Evolutionary conservation across 1,140 invertebrate genomes (phyloP).

Genomic region (Drosophila mojavensis): DNA sequence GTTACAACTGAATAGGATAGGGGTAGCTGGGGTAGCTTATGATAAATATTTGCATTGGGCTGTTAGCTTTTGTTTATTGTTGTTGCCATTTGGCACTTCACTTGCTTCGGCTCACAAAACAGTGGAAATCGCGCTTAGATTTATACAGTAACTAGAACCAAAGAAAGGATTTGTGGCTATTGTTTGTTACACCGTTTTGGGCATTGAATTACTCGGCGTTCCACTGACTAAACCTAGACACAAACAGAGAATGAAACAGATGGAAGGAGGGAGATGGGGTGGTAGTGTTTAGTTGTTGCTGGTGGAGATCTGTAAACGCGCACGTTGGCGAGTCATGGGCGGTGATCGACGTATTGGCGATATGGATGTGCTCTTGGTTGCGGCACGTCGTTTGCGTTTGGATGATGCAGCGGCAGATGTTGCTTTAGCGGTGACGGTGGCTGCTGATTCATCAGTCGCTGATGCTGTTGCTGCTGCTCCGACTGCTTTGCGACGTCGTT

Average conservation of each 20-base stretch:
- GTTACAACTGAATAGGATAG: not conserved
- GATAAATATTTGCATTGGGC: conserved; percentile 10
- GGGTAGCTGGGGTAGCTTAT: not conserved
- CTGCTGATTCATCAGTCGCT: conserved; percentile 14
- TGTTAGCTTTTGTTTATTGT: not conserved
- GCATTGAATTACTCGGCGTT: conserved; percentile 42
- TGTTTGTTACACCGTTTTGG: conserved; percentile 23
- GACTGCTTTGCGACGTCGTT: conserved; percentile 46
- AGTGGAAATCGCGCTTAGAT: conserved; percentile 38
- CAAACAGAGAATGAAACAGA: conserved; percentile 23
- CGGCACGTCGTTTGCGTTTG: conserved; percentile 43
- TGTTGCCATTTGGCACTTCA: conserved; percentile 21
- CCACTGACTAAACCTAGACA: conserved; percentile 38
- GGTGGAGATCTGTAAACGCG: conserved; percentile 72
- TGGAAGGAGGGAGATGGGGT: not conserved
- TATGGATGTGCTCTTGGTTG: conserved; percentile 31
- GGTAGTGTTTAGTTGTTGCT: conserved; percentile 45
- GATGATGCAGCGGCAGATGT: conserved; percentile 1
- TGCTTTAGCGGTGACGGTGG: not conserved
- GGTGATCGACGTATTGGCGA: conserved; percentile 55
- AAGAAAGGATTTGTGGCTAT: conserved; percentile 44
- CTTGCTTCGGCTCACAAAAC: conserved; percentile 31
- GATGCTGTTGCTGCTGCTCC: not conserved
- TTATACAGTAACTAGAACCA: conserved; percentile 68
- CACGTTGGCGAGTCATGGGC: conserved; percentile 71